Evolutionary conservation across 35 echinoderm and acorn worm genomes (phyloP).

Genomic region (Patiria miniata): DNA sequence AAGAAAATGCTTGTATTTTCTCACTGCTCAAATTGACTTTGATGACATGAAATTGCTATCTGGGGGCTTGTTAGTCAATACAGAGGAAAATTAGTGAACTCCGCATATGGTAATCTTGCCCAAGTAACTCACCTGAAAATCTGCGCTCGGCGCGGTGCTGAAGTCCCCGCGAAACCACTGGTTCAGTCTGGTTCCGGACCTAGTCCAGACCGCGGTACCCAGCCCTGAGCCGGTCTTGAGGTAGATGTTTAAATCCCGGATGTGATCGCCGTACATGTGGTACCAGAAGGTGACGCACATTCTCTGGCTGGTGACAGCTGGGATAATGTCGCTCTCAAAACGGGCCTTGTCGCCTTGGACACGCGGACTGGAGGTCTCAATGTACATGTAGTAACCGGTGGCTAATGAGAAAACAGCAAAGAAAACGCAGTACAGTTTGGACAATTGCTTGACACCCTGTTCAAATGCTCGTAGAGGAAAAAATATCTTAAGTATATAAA

Average conservation of each 20-base stretch:
- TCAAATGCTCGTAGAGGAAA: too few species aligned
- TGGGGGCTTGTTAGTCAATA: too few species aligned
- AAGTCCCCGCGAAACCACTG: slow-evolving; percentile 45
- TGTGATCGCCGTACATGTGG: slow-evolving; percentile 66
- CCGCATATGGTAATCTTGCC: too few species aligned
- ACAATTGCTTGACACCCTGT: too few species aligned
- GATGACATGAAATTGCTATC: too few species aligned
- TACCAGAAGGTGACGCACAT: slow-evolving; percentile 70
- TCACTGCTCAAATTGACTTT: too few species aligned
- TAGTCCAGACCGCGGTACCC: slow-evolving; percentile 38
- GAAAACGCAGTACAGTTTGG: too few species aligned
- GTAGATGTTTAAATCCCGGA: slow-evolving; percentile 6
- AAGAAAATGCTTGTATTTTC: too few species aligned
- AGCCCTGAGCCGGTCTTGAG: slow-evolving; percentile 16
- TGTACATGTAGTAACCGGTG: slow-evolving; percentile 74
- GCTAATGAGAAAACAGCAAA: neutral
- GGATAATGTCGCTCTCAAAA: slow-evolving; percentile 36
- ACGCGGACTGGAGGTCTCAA: slow-evolving; percentile 43
- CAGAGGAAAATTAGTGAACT: too few species aligned
- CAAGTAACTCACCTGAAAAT: slow-evolving; percentile 31
- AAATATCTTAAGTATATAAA: too few species aligned
- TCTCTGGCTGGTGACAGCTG: neutral
- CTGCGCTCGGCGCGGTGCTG: neutral
- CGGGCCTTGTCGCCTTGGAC: slow-evolving; percentile 7
- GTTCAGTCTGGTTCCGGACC: slow-evolving; percentile 25